phyloP scores from a whole-genome alignment of 1,140 invertebrate genomes.

The Holotrichia oblita region DNA sequence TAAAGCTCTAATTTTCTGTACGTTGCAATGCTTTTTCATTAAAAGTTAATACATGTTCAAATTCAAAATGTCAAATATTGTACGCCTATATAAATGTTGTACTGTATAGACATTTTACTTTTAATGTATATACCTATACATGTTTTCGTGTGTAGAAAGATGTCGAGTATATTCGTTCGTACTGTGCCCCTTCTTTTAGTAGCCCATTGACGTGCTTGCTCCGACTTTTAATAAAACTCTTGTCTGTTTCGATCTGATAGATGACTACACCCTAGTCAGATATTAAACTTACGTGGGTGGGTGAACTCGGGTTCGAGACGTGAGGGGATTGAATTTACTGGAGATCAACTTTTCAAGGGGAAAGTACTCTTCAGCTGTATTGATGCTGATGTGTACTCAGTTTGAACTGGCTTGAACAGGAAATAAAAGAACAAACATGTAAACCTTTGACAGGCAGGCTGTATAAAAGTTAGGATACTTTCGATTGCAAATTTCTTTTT shows the following conservation, averaged over 20 bases:
- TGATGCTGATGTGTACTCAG: conserved; percentile 46
- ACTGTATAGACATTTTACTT: background rate
- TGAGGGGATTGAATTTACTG: conserved; percentile 48
- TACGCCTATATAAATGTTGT: too few species aligned
- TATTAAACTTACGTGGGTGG: conserved; percentile 59
- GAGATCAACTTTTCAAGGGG: conserved; percentile 52
- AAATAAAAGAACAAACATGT: conserved; percentile 38
- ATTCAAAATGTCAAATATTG: too few species aligned
- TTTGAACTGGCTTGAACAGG: conserved; percentile 41
- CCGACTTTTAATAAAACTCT: conserved; percentile 63
- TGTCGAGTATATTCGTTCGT: conserved; percentile 32
- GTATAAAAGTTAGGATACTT: background rate
- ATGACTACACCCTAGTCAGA: conserved; percentile 63
- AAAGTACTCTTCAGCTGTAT: conserved; percentile 50
- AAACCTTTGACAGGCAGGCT: background rate
- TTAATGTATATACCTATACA: background rate
- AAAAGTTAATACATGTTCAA: too few species aligned
- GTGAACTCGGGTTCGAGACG: conserved; percentile 41
- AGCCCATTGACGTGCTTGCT: conserved; percentile 61
- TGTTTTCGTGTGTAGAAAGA: background rate
- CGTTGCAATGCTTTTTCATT: too few species aligned
- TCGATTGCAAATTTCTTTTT: background rate
- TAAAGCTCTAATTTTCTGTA: too few species aligned
- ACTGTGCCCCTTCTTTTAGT: conserved; percentile 30
- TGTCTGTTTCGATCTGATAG: conserved; percentile 64